Base-by-base conservation (phyloP, 2,888 invertebrate species). In the Drosophila setosimentum region DNA sequence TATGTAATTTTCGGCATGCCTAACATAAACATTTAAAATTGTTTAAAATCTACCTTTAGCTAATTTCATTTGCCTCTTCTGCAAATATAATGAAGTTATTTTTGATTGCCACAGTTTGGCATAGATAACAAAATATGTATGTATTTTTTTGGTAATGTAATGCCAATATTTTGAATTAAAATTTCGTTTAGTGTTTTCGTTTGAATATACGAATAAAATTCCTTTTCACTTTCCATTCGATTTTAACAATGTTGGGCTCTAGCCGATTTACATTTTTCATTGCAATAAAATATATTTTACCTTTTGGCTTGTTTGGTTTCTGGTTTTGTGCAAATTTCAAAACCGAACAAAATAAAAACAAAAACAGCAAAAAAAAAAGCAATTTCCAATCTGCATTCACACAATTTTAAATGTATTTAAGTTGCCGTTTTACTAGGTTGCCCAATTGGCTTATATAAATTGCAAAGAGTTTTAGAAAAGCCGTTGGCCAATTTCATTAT, bases 401-500 rank as follows among this genome's bases (percentile, higher is more conserved):
- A 50, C 51, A 67, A 71, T 80, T 61, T 66, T 21, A 54, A 51
- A 72, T 59, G 51, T 57, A 68, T 82, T 87, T 68, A 76, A 85
- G 66, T 66, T 76, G 64, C 66, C 59, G 58, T 66, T 84, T 72
- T 13, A 65, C 63, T 55, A 53, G 64, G 59, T 69, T 53, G 57
- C 45, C 49, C 79, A 80, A 88, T 89, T 71, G 70, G 62, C 76
- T 66, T 60, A 71, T 75, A 82, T 69, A 87, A 89, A 85, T 82
- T 84, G 83, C 68, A 82, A 50, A 3, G 18, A n/a, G 29, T 45
- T 63, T 73, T 67, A 68, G 51, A 21, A 54, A 54, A 51, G 59
- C 73, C 73, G 59, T 61, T 59, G 73, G 80, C 76, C 66, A 82
- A 73, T 82, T 84, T 74, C 85, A 74, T 87, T 85, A 84, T 84